These are phyloP conservation scores for Odontesthes bonariensis DNA, from an alignment of 2,113 vertebrate species.

Conservation along the genomic window DNA sequence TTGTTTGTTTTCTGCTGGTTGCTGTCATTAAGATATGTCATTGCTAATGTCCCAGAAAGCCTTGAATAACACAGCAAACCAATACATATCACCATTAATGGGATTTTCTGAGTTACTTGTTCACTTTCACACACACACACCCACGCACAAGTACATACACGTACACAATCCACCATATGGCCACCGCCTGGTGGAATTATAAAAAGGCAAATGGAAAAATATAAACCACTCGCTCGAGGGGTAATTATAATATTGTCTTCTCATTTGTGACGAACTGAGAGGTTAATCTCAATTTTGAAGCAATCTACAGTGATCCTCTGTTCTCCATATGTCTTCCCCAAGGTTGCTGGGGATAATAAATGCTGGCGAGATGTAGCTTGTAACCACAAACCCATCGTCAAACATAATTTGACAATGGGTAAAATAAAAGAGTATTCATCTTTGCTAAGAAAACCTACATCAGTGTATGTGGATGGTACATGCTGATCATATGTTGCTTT, in stretches of 20 bases:
- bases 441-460: conserved; percentile 20
- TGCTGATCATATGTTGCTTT: conserved; percentile 15
- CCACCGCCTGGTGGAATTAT: conserved; percentile 49
- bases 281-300: conserved; percentile 68
- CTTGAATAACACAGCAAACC: conserved; percentile 71
- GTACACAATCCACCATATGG: conserved; percentile 64
- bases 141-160: conserved; percentile 23
- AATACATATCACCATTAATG: conserved; percentile 73
- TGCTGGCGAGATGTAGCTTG: conserved; percentile 7
- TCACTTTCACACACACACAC: conserved; percentile 32
- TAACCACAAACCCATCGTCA: conserved; percentile 52
- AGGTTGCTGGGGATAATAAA: conserved; percentile 49
- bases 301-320: conserved; percentile 20
- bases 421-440: no score
- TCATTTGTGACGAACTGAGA: conserved; percentile 60
- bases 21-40: conserved; percentile 72
- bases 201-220: conserved; percentile 66
- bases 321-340: conserved; percentile 52
- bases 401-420: no score
- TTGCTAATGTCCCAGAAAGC: conserved; percentile 70
- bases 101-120: conserved; percentile 67
- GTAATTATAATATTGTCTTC: conserved; percentile 68
- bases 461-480: conserved; percentile 21
- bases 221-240: conserved; percentile 55
- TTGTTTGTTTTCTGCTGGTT: conserved; percentile 69